phyloP scores from a whole-genome alignment of 1,140 invertebrate species.

The Drosophila ironensis region DNA sequence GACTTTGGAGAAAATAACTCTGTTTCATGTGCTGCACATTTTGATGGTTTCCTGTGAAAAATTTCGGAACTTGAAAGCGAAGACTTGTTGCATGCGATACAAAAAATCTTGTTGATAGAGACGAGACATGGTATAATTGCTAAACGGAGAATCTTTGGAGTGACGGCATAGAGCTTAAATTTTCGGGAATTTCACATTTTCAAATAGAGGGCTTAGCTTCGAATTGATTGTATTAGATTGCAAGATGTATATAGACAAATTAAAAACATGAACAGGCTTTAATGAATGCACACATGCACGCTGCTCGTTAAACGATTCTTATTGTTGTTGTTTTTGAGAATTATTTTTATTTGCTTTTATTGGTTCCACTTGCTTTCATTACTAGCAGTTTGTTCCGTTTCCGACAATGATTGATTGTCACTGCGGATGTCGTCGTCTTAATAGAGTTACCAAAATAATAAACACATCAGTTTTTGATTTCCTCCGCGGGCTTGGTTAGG shows the following conservation, averaged over 20 bases:
- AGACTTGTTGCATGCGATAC: conserved; percentile 72
- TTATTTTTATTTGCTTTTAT: conserved; percentile 26
- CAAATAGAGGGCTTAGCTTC: too few relatives aligned
- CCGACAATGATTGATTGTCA: conserved; percentile 30
- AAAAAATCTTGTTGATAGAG: not conserved
- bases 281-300: too few relatives aligned
- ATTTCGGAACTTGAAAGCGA: conserved; percentile 70
- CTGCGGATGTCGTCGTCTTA: not conserved
- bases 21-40: conserved; percentile 61
- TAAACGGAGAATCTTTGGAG: not conserved
- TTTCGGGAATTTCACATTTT: too few relatives aligned
- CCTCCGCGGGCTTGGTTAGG: conserved; percentile 11
- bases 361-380: conserved; percentile 25
- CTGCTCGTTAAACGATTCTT: too few relatives aligned
- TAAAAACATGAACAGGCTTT: too few relatives aligned
- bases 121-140: not conserved
- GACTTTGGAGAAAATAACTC: conserved; percentile 1
- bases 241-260: too few relatives aligned
- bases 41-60: conserved; percentile 76
- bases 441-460: conserved; percentile 12
- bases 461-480: conserved; percentile 8
- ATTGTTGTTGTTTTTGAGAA: conserved; percentile 17
- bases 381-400: conserved; percentile 16
- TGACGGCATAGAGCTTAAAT: conserved; percentile 7
- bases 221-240: too few relatives aligned